Evolutionary conservation across 1,140 invertebrate genomes (phyloP).

Genomic region (Drosophila pectinifera): DNA sequence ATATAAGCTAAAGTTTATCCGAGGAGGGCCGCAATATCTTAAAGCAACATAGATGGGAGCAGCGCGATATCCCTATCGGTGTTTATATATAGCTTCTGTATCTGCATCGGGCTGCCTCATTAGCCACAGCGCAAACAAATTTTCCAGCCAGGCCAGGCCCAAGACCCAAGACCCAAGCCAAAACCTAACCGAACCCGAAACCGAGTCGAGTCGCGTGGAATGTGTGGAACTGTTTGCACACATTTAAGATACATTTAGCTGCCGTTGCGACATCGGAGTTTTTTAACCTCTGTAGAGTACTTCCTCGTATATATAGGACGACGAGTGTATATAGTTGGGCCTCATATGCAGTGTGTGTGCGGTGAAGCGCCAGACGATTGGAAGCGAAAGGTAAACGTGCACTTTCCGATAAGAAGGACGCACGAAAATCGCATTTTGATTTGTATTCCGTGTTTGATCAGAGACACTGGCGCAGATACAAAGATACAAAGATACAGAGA

Average conservation of each 20-base stretch:
- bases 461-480: constrained; percentile 49
- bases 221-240: constrained; percentile 70
- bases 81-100: constrained; percentile 48
- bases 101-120: constrained; percentile 71
- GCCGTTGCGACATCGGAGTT: constrained; percentile 64
- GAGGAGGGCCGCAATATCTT: constrained; percentile 1
- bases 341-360: constrained; percentile 6
- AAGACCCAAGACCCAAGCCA: constrained; percentile 18
- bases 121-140: constrained; percentile 77
- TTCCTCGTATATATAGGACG: constrained; percentile 41
- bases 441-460: constrained; percentile 74
- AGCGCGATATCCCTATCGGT: constrained; percentile 10
- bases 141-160: constrained; percentile 48
- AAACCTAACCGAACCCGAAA: constrained; percentile 15
- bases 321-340: constrained; percentile 1
- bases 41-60: constrained; percentile 1
- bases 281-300: constrained; percentile 63
- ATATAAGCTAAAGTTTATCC: neutral
- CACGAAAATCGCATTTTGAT: constrained; percentile 78
- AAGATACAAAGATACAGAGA: constrained; percentile 17
- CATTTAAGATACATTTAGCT: constrained; percentile 72
- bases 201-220: constrained; percentile 45
- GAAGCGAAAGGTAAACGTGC: constrained; percentile 61
- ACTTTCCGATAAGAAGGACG: constrained; percentile 66
- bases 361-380: constrained; percentile 58